These are phyloP conservation scores for Nothocercus nigrocapillus DNA, from an alignment of 2,113 vertebrate species.

Conservation along the genomic window DNA sequence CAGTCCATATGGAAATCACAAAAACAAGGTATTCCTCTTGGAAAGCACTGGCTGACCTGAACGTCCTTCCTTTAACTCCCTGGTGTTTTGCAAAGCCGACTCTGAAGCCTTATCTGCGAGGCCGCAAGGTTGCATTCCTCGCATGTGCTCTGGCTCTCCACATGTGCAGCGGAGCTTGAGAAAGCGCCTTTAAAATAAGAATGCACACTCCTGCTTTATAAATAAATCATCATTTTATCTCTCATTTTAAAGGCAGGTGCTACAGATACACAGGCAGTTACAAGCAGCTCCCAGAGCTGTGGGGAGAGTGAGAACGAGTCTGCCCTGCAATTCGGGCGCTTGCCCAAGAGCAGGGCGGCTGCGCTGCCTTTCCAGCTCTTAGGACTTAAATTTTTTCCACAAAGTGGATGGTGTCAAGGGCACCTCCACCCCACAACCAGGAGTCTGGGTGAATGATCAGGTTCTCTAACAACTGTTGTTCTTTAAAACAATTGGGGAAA, in stretches of 20 bases:
- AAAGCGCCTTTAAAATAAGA: not conserved
- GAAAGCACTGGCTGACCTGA: not conserved
- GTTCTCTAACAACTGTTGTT: not conserved
- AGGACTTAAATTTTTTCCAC: not conserved
- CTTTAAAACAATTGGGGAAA: not conserved
- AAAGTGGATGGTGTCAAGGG: not conserved
- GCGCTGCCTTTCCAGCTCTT: fast-evolving
- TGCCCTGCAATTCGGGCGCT: fast-evolving
- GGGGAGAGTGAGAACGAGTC: not conserved
- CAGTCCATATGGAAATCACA: not conserved
- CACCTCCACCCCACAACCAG: not conserved
- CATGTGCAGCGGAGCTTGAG: not conserved
- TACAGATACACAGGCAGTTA: not conserved
- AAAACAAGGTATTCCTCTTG: not conserved
- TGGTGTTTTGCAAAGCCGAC: not conserved
- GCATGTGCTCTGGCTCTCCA: not conserved
- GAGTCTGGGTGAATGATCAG: not conserved
- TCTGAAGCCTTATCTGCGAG: not conserved
- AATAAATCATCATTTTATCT: not conserved
- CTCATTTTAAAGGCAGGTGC: not conserved
- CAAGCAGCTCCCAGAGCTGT: not conserved
- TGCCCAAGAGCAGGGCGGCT: not conserved
- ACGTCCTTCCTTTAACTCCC: not conserved
- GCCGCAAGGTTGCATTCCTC: not conserved
- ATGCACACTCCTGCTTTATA: not conserved